Evolutionary conservation across 2,888 invertebrate species (phyloP).

Genomic region (Apotomis turbidana): DNA sequence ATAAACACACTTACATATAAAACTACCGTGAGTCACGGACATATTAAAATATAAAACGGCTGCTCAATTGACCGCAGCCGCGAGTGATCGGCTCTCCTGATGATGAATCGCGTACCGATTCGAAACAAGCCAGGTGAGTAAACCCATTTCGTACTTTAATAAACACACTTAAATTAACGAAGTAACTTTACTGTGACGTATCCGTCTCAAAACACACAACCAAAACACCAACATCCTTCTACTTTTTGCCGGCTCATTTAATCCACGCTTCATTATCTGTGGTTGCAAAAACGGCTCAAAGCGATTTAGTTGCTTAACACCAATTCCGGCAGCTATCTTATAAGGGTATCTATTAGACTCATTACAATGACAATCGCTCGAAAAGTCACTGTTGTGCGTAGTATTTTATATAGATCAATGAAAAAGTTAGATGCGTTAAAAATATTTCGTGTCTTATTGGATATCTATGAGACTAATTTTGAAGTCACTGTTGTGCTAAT

Average conservation of each 20-base stretch:
- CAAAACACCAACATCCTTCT: conserved; percentile 11
- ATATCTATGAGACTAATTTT: too few relatives aligned
- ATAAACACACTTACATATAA: too few relatives aligned
- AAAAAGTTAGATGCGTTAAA: background rate
- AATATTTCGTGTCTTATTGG: too few relatives aligned
- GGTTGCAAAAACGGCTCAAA: conserved; percentile 19
- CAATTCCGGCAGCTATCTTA: conserved; percentile 36
- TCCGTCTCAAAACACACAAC: conserved; percentile 7
- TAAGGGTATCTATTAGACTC: conserved; percentile 30
- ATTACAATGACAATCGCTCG: conserved; percentile 28
- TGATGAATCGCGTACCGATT: too few relatives aligned
- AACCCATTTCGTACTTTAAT: too few relatives aligned
- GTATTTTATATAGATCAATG: conserved; percentile 10
- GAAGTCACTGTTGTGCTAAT: background rate
- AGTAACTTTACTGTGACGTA: background rate
- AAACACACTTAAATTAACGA: too few relatives aligned
- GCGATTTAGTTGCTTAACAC: conserved; percentile 30
- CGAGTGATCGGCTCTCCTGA: too few relatives aligned
- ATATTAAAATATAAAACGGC: too few relatives aligned
- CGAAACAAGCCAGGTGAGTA: too few relatives aligned
- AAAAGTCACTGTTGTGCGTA: conserved; percentile 35
- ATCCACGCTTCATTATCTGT: conserved; percentile 11
- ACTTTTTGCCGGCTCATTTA: conserved; percentile 9
- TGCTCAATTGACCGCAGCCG: too few relatives aligned
- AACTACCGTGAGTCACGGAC: too few relatives aligned